Percentiles rank a stretch among this genome's conserved stretches.
Evolutionary conservation across 2,888 invertebrate genomes (phyloP).

Genomic region (Nephrotoma guestfalica): DNA sequence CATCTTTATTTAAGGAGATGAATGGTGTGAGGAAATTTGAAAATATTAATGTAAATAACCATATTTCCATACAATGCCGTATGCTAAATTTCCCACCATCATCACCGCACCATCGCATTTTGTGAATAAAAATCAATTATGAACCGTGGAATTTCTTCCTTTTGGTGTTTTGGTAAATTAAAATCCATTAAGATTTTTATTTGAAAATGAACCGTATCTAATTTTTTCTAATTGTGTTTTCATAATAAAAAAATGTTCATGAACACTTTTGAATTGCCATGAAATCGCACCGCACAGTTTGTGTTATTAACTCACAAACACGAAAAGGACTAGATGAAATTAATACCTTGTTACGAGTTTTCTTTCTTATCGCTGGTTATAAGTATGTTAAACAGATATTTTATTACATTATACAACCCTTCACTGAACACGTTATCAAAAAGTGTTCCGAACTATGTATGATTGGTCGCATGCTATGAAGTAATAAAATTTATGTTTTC

Average conservation of each 20-base stretch:
- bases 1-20: background rate
- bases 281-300: background rate
- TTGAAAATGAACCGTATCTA: background rate
- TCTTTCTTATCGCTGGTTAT: no score
- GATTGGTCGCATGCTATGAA: no score
- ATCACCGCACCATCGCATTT: background rate
- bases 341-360: no score
- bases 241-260: background rate
- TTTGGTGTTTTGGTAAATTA: background rate
- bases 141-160: background rate
- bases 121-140: background rate
- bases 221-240: background rate
- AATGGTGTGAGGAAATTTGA: no score
- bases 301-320: no score
- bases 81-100: background rate
- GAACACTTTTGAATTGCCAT: background rate
- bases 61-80: background rate
- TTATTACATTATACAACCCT: no score
- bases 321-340: no score
- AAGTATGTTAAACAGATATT: no score
- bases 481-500: no score
- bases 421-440: no score
- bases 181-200: background rate
- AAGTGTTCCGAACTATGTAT: no score
- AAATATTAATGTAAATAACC: background rate